Base-by-base conservation (phyloP, 2,113 vertebrate genomes). In the Turnix velox region DNA sequence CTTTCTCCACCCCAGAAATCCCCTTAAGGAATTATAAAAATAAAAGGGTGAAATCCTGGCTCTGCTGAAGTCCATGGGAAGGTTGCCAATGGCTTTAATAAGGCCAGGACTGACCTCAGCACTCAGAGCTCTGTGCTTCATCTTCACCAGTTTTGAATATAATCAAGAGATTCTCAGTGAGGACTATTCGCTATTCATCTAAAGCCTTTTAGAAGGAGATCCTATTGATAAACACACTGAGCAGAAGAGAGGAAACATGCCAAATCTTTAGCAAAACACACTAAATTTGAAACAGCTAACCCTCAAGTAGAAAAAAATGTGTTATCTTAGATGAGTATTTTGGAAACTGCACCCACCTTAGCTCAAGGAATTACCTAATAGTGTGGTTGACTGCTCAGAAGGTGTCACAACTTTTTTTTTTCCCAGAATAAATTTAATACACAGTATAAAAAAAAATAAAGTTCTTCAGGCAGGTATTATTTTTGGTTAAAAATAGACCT, bases 401-500 rank as follows among this genome's bases (percentile, higher is more conserved):
- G 40, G 33, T 85, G 71, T 39, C 66, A 84, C 35, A 46, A 22
- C 19, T 63, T 93, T 63, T 90, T 57, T 18, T 63, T 93, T 63
- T 90, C 61, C 31, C 42, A 72, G 46, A 72, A 91, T 55, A 91
- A 79, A 73, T 76, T 45, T 87, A 81, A 42, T 85, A 90, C 28
- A 58, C 1, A 0, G 52, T 40, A 19, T 67, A 42, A 84, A 88
- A 42, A 84, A 88, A 86, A 66, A 54, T 3, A 33, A 82, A 74
- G 17, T 71, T 52, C 14, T 83, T n/a, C n/a, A n/a, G n/a, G n/a
- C n/a, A n/a, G n/a, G 39, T 68, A 79, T 94, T 88, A 90, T 68
- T 45, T 68, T 45, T 77, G 35, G 80, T 95, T 95, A 95, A 97
- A 96, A 95, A 82, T 72, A 87, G 87, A 89, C 68, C 61, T 62